A percentile compares a stretch with the other conserved stretches of the same genome.
phyloP scores from a whole-genome alignment of 2,797 vertebrate genomes.

The Mus minutoides region DNA sequence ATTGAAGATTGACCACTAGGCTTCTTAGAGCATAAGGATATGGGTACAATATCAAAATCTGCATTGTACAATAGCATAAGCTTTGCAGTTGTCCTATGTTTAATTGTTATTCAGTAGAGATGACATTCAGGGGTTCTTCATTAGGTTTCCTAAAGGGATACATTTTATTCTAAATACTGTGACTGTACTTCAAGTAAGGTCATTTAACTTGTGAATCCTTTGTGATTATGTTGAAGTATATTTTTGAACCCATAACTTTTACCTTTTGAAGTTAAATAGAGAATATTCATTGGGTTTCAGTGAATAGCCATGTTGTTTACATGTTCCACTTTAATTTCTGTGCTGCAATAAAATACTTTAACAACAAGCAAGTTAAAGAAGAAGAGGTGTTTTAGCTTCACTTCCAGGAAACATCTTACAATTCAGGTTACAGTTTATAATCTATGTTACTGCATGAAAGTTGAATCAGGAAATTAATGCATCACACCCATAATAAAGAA shows the following conservation, averaged over 20 bases:
- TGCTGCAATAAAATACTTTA: neutral
- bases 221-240: neutral
- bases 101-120: neutral
- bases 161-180: neutral
- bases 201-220: conserved; percentile 17
- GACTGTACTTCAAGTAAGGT: neutral
- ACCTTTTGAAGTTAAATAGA: neutral
- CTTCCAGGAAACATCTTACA: neutral
- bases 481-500: neutral
- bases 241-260: neutral
- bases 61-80: neutral
- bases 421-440: neutral
- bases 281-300: neutral
- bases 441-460: neutral
- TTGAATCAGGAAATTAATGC: neutral
- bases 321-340: neutral
- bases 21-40: neutral
- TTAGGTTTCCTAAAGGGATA: neutral
- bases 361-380: neutral
- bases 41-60: neutral
- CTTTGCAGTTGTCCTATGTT: conserved; percentile 36
- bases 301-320: neutral
- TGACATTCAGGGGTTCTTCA: neutral
- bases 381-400: neutral
- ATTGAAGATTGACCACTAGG: neutral